Percentiles rank a stretch among this genome's conserved stretches.
phyloP scores from a whole-genome alignment of 1,140 invertebrate genomes.

The Oncopodura yosiiana region DNA sequence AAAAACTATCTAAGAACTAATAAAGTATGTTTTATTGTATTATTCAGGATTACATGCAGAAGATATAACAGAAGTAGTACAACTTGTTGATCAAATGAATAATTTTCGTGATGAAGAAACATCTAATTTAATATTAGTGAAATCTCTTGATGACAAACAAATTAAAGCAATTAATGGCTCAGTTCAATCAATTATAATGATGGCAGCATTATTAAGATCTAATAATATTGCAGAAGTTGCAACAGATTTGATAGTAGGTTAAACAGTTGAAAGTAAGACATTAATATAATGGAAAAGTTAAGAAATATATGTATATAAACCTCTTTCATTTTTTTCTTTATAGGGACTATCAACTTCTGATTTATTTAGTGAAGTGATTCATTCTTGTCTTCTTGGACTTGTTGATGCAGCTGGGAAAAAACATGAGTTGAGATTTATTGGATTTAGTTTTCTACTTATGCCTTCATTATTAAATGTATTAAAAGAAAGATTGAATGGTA shows the following conservation, averaged over 20 bases:
- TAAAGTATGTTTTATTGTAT: no score
- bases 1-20: neutral
- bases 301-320: no score
- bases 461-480: conserved; percentile 42
- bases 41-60: no score
- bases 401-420: conserved; percentile 62
- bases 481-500: conserved; percentile 16
- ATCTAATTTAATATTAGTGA: conserved; percentile 2
- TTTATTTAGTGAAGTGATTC: conserved; percentile 78
- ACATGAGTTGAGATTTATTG: conserved; percentile 81
- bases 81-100: conserved; percentile 18
- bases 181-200: conserved; percentile 30
- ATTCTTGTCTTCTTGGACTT: conserved; percentile 78
- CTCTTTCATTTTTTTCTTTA: conserved; percentile 14
- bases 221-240: conserved; percentile 62
- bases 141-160: conserved; percentile 15
- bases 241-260: conserved; percentile 67
- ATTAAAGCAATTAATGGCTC: conserved; percentile 15
- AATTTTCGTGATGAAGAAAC: conserved; percentile 6
- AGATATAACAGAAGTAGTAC: no score
- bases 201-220: conserved; percentile 24
- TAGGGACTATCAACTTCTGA: conserved; percentile 39
- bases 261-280: conserved; percentile 62
- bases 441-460: conserved; percentile 84
- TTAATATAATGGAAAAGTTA: no score